These are phyloP conservation scores for Magallana ariakensis DNA, from an alignment of 1,140 invertebrate species.

Conservation along the genomic window DNA sequence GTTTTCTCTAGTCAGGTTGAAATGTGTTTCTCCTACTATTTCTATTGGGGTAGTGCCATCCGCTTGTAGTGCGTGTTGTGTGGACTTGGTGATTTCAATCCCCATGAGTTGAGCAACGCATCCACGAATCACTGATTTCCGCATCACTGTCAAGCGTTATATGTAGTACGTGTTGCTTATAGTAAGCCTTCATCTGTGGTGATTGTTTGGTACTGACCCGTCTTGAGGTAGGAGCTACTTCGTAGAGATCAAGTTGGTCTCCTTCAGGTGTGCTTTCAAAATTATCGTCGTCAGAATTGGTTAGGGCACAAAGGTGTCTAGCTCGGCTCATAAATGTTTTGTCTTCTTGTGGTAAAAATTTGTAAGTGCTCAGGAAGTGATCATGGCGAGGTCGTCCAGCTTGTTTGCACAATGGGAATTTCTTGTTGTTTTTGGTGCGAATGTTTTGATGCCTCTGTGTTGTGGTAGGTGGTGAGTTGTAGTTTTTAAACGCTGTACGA, in stretches of 20 bases:
- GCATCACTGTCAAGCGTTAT: conserved; percentile 52
- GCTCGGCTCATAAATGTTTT: conserved; percentile 32
- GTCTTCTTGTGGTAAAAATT: conserved; percentile 31
- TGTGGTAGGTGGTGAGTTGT: too few relatives aligned
- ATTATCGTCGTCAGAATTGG: not conserved
- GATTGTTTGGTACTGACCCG: conserved; percentile 53
- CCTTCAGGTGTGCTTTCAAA: not conserved
- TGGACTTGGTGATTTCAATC: not conserved
- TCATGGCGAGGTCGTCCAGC: conserved; percentile 13
- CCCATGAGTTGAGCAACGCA: conserved; percentile 2
- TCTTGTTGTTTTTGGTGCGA: not conserved
- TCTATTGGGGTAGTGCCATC: conserved; percentile 54
- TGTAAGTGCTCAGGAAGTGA: conserved; percentile 40
- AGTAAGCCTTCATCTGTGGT: conserved; percentile 46
- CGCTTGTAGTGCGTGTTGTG: conserved; percentile 50
- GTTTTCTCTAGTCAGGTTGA: conserved; percentile 38
- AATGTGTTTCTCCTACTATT: conserved; percentile 51
- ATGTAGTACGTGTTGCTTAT: conserved; percentile 40
- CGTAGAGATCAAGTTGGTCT: not conserved
- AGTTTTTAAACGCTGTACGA: conserved; percentile 39
- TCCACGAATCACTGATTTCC: too few relatives aligned
- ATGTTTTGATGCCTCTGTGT: not conserved
- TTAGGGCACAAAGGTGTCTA: conserved; percentile 1
- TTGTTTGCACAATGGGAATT: conserved; percentile 44
- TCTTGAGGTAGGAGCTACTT: not conserved